Percentiles rank a stretch among this genome's conserved stretches.
Evolutionary conservation across 2,888 invertebrate species (phyloP).

Genomic region (Volucella inflata): DNA sequence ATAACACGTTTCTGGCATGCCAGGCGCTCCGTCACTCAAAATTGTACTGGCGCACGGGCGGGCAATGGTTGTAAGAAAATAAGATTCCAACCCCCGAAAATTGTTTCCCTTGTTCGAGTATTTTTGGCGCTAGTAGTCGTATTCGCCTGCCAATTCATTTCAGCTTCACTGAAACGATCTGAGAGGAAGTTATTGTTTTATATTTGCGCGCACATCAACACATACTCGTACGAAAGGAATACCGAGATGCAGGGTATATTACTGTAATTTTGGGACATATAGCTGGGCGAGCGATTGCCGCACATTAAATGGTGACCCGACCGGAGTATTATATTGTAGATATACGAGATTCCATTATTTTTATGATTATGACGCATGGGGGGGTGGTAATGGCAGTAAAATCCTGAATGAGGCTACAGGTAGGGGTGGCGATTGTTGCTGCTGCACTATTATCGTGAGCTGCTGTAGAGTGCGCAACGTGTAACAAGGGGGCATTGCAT

Average conservation of each 20-base stretch:
- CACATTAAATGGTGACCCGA: slow-evolving; percentile 30
- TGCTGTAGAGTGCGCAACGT: background rate
- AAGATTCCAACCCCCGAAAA: slow-evolving; percentile 47
- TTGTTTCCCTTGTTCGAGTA: background rate
- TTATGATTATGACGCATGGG: slow-evolving; percentile 20
- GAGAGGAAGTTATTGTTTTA: slow-evolving; percentile 34
- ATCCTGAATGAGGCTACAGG: background rate
- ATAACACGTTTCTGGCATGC: slow-evolving; percentile 65
- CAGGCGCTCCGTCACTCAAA: slow-evolving; percentile 54
- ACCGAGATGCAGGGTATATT: background rate
- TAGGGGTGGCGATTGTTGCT: background rate
- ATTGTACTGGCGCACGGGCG: background rate
- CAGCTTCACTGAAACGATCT: slow-evolving; percentile 5
- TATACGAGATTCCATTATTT: slow-evolving; percentile 47
- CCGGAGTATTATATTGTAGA: slow-evolving; percentile 19
- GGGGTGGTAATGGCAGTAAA: background rate
- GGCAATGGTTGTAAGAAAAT: background rate
- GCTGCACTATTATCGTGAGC: slow-evolving; percentile 35
- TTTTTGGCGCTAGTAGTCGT: background rate
- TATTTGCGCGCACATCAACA: background rate
- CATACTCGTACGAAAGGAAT: background rate
- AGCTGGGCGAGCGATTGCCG: background rate
- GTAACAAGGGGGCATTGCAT: slow-evolving; percentile 36
- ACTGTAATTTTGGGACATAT: slow-evolving; percentile 8
- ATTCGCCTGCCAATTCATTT: slow-evolving; percentile 31